These are phyloP conservation scores for Ascidia mentula DNA, from an alignment of 23 tunicate genomes.

Conservation along the genomic window DNA sequence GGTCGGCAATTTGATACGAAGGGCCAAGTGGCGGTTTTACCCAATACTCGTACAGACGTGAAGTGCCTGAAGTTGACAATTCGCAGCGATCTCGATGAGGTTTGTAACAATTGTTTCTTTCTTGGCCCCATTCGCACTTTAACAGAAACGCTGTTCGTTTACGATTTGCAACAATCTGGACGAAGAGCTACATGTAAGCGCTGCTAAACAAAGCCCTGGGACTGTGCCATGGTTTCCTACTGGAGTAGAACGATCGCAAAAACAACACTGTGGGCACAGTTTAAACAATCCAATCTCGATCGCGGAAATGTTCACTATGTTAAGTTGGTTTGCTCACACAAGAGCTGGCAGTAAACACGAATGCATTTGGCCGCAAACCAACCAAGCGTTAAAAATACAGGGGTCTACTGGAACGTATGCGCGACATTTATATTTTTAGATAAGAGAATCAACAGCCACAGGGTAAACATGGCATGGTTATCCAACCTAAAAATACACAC, in stretches of 20 bases:
- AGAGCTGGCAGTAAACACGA: not conserved
- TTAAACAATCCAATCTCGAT: not conserved
- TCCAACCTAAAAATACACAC: not conserved
- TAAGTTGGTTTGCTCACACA: not conserved
- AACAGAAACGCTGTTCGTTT: not conserved
- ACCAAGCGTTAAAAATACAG: too few species aligned
- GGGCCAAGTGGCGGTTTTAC: conserved; percentile 2
- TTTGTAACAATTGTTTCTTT: not conserved
- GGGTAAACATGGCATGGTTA: not conserved
- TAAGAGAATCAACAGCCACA: not conserved
- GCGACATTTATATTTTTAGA: not conserved
- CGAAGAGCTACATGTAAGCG: too few species aligned
- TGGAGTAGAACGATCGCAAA: not conserved
- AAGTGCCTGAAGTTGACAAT: conserved; percentile 1
- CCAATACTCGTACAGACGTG: not conserved
- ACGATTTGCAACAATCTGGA: not conserved
- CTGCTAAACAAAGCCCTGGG: too few species aligned
- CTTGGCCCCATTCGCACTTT: conserved; percentile 1
- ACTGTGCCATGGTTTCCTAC: not conserved
- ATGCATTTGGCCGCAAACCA: not conserved
- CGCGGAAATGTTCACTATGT: not conserved
- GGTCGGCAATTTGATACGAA: not conserved
- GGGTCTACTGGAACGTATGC: too few species aligned
- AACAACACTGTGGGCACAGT: not conserved
- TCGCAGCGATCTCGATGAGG: not conserved